Conservation (phyloP, 2,113 vertebrate genomes). For the Coregonus clupeaformis region DNA sequence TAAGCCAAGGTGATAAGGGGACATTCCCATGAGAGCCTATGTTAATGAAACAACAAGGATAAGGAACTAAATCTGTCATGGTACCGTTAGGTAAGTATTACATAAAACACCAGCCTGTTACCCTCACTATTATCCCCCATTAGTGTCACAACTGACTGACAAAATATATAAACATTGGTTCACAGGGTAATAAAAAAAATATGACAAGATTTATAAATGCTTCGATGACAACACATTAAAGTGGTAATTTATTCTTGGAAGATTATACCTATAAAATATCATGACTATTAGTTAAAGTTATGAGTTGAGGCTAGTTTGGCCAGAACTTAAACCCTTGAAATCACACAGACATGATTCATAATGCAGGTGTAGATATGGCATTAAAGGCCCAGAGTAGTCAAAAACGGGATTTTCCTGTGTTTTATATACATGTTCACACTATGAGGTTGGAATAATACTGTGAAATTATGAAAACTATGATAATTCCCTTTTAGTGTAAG, state of each 20-base stretch:
- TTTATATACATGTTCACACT: too few species aligned
- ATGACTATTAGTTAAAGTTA: background rate
- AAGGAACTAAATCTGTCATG: background rate
- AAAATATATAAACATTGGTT: background rate
- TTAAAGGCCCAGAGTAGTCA: background rate
- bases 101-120: background rate
- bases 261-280: background rate
- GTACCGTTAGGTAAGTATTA: slow-evolving; percentile 3
- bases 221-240: background rate
- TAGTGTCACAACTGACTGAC: background rate
- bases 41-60: slow-evolving; percentile 26
- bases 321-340: too few species aligned
- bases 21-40: slow-evolving; percentile 32
- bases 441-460: too few species aligned
- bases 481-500: too few species aligned
- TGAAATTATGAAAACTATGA: too few species aligned
- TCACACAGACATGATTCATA: slow-evolving; percentile 13
- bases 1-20: slow-evolving; percentile 19
- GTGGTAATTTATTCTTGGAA: background rate
- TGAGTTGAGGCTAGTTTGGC: background rate
- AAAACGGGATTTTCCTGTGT: too few species aligned
- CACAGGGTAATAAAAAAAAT: background rate
- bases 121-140: background rate
- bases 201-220: background rate
- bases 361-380: background rate